These are phyloP conservation scores for Chromobotia macracanthus DNA, from an alignment of 2,797 vertebrate genomes.

Conservation along the genomic window DNA sequence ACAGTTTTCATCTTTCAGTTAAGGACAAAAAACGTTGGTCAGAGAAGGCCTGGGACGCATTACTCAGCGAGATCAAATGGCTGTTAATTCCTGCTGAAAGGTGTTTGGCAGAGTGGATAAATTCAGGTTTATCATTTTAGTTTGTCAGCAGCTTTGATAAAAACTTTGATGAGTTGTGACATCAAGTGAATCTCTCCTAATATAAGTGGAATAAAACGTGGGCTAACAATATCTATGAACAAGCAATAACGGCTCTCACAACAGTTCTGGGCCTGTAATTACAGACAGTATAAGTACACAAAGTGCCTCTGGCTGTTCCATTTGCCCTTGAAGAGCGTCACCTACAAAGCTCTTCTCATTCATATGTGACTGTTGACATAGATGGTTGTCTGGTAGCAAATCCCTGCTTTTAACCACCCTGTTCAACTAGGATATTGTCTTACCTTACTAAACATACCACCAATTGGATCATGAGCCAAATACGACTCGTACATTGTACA, in stretches of 20 bases:
- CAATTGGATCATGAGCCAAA: conserved; percentile 30
- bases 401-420: not conserved
- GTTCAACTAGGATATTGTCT: conserved; percentile 5
- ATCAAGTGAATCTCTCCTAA: not conserved
- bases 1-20: conserved; percentile 38
- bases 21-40: not conserved
- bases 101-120: not conserved
- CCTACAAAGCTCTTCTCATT: not conserved
- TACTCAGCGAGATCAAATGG: conserved; percentile 12
- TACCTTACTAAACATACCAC: not conserved
- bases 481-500: not conserved
- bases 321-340: conserved; percentile 25
- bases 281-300: conserved; percentile 18
- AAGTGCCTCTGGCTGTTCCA: not conserved
- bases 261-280: conserved; percentile 7
- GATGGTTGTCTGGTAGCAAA: conserved; percentile 1
- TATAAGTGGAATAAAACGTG: conserved; percentile 21
- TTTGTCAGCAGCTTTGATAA: conserved; percentile 28
- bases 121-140: not conserved
- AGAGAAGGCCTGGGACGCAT: conserved; percentile 8
- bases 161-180: not conserved
- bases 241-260: conserved; percentile 13
- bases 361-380: conserved; percentile 17
- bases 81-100: conserved; percentile 35
- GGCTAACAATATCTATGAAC: conserved; percentile 1